These are phyloP conservation scores for Thymelicus lineola DNA, from an alignment of 2,888 invertebrate species.

Conservation along the genomic window DNA sequence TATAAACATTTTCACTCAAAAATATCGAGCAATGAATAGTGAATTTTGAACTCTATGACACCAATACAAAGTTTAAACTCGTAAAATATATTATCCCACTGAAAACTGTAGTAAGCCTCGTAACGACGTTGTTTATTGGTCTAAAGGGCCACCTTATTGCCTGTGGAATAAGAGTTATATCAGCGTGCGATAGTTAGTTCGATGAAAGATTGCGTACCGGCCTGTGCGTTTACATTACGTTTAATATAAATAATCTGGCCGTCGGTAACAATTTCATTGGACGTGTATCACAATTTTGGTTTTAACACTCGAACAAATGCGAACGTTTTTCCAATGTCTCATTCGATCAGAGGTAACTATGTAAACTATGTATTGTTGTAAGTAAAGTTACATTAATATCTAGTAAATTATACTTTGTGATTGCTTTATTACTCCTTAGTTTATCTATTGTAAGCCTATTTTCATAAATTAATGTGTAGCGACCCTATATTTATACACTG, in stretches of 20 bases:
- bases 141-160: constrained; percentile 5
- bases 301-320: constrained; percentile 10
- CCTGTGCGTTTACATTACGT: constrained; percentile 20
- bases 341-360: too few relatives aligned
- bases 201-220: constrained; percentile 22
- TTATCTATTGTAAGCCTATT: too few relatives aligned
- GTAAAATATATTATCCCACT: neutral
- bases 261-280: constrained; percentile 18
- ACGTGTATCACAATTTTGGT: constrained; percentile 7
- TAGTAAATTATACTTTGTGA: too few relatives aligned
- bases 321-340: neutral
- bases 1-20: constrained; percentile 14
- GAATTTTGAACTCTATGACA: constrained; percentile 9
- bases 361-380: too few relatives aligned
- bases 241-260: constrained; percentile 25
- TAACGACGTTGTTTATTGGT: neutral
- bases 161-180: constrained; percentile 7
- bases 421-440: too few relatives aligned
- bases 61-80: neutral
- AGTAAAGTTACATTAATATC: too few relatives aligned
- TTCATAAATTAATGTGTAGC: too few relatives aligned
- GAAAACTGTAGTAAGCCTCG: constrained; percentile 13
- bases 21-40: neutral
- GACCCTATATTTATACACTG: too few relatives aligned
- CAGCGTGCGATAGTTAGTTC: neutral